These are phyloP conservation scores for Cydia fagiglandana DNA, from an alignment of 1,140 invertebrate genomes.

Conservation along the genomic window DNA sequence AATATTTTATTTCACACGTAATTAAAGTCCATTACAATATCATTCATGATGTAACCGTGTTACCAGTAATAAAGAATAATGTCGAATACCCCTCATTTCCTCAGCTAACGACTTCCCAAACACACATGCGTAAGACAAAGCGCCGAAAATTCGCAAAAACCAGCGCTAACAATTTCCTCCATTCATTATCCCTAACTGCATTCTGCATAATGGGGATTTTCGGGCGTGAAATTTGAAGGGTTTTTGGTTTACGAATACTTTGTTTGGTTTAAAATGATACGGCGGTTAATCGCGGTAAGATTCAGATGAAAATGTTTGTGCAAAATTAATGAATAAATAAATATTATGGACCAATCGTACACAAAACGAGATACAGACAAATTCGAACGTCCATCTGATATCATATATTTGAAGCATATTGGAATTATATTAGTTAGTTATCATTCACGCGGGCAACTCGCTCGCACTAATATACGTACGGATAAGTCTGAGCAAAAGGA, in stretches of 20 bases:
- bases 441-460: too few relatives aligned
- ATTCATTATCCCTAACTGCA: slow-evolving; percentile 13
- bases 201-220: slow-evolving; percentile 3
- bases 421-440: too few relatives aligned
- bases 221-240: slow-evolving; percentile 12
- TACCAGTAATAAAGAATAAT: background rate
- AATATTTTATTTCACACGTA: too few relatives aligned
- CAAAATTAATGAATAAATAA: too few relatives aligned
- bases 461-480: too few relatives aligned
- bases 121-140: slow-evolving; percentile 15
- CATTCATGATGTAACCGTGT: too few relatives aligned
- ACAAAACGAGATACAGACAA: too few relatives aligned
- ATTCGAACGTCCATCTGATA: too few relatives aligned
- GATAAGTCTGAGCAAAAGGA: too few relatives aligned
- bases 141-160: slow-evolving; percentile 16
- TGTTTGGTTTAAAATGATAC: slow-evolving; percentile 2
- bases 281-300: background rate
- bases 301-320: background rate
- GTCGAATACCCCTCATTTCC: background rate
- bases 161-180: slow-evolving; percentile 15
- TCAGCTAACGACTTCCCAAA: slow-evolving; percentile 4
- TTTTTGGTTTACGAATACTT: slow-evolving; percentile 6
- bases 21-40: too few relatives aligned
- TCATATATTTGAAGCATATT: too few relatives aligned
- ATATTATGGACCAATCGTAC: too few relatives aligned